These are phyloP conservation scores for Paramormyrops hopkinsi DNA, from an alignment of 2,797 vertebrate species.

Conservation along the genomic window DNA sequence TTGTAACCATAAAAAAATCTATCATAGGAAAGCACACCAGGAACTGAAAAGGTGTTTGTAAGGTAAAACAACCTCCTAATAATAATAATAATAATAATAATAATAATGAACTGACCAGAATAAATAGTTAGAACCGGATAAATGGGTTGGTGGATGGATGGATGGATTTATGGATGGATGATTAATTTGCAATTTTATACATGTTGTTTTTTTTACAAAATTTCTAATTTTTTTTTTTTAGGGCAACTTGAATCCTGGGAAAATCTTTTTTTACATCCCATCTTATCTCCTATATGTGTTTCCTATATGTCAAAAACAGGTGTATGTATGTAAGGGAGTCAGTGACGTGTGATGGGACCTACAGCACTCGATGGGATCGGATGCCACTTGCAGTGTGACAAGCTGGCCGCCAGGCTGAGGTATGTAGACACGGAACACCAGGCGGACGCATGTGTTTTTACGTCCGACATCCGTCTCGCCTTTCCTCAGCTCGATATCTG, in stretches of 20 bases:
- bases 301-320: not conserved
- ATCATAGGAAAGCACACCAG: not conserved
- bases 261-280: not conserved
- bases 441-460: conserved; percentile 75
- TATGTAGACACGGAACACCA: conserved; percentile 76
- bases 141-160: not conserved
- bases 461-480: conserved; percentile 79
- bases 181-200: not conserved
- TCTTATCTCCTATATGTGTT: not conserved
- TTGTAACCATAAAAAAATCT: not conserved
- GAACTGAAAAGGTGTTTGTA: not conserved
- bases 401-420: conserved; percentile 65
- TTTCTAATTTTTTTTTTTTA: not conserved
- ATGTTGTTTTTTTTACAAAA: not conserved
- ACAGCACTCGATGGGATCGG: conserved; percentile 81
- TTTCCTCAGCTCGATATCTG: conserved; percentile 77
- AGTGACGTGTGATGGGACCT: conserved; percentile 40
- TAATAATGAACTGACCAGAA: not conserved
- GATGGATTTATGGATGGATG: not conserved
- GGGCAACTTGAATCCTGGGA: not conserved
- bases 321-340: not conserved
- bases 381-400: conserved; percentile 70
- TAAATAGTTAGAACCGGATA: not conserved
- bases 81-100: not conserved
- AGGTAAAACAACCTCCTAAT: not conserved